Evolutionary conservation across 2,888 invertebrate genomes (phyloP), one percentile per base, ranked within the genome.

Genomic region (Idaea straminata): DNA sequence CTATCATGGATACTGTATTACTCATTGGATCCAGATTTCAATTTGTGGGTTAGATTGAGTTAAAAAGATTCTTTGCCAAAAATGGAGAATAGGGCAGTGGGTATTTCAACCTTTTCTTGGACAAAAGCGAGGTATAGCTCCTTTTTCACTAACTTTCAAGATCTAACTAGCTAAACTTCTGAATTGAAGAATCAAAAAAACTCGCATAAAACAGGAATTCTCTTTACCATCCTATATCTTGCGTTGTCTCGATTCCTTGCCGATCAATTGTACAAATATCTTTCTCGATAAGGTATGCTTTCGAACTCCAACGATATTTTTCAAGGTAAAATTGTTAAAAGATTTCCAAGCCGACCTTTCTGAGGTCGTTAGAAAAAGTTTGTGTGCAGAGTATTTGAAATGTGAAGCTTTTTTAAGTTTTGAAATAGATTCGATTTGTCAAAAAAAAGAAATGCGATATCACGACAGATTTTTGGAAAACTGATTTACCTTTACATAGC

Each of bases 291-390:
- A 59, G 59, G 59, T 25, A 59, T 59, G 59, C 34, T 25, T 34
- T 25, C 25, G 34, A 16, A 59, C 25, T 59, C 59, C 59, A 10
- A 10, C 59, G 34, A 59, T 59, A 59, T 59, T 59, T 59, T 59
- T 59, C 25, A 59, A 59, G 59, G 59, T 34, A 59, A 34, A 59
- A 59, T 59, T 59, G 59, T 59, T 59, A 34, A 10, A 16, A 59
- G 16, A 25, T 10, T 59, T 59, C 34, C 5, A 34, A 59, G 10
- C 47, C 36, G 47, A 47, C 47, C 47, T 47, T 47, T 47, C 47
- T 47, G 10, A 47, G 47, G 47, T 47, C 47, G 47, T 47, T 47
- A 47, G 47, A 47, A 47, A 10, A 47, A 47, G 47, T 47, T 47
- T 59, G 16, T 25, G 5, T 57, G 7, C n/a, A 47, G 47, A 47